Conservation (phyloP, 2,113 vertebrate genomes). For the Elephas maximus region DNA sequence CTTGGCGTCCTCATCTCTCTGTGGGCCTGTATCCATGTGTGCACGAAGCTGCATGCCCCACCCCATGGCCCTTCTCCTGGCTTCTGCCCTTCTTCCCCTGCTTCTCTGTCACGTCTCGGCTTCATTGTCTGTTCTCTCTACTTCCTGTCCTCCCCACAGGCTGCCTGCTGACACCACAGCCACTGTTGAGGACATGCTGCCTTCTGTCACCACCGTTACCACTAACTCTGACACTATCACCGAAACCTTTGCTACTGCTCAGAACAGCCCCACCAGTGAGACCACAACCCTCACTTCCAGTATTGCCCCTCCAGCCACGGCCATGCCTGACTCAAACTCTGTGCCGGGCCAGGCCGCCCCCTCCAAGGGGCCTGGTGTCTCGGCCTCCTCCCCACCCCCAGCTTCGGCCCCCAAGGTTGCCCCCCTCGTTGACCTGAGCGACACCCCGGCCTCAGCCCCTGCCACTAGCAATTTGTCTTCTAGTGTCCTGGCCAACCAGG, state of each 20-base stretch:
- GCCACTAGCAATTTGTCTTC: slow-evolving; percentile 86
- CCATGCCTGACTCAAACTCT: slow-evolving; percentile 89
- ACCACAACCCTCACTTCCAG: slow-evolving; percentile 98
- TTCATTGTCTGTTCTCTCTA: slow-evolving; percentile 93
- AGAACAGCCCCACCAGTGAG: slow-evolving; percentile 98
- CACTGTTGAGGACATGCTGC: slow-evolving; percentile 97
- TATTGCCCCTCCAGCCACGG: slow-evolving; percentile 90
- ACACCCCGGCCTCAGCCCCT: slow-evolving; percentile 86
- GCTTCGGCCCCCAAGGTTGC: slow-evolving; percentile 91
- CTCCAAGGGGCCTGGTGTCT: slow-evolving; percentile 83
- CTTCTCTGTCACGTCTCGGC: slow-evolving; percentile 83
- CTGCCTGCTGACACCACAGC: slow-evolving; percentile 94
- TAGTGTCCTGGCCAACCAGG: slow-evolving; percentile 87
- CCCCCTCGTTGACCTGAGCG: slow-evolving; percentile 96
- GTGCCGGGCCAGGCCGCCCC: slow-evolving; percentile 86
- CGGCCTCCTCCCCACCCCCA: slow-evolving; percentile 85
- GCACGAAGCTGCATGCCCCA: slow-evolving; percentile 65
- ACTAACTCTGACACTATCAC: slow-evolving; percentile 98
- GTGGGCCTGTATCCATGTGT: slow-evolving; percentile 76
- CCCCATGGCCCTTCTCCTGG: slow-evolving; percentile 51
- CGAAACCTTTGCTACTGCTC: slow-evolving; percentile 96
- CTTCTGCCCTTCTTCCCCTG: slow-evolving; percentile 76
- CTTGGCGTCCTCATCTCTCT: slow-evolving; percentile 70
- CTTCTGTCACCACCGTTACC: slow-evolving; percentile 94
- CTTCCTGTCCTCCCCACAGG: slow-evolving; percentile 94